Percentiles rank a stretch among this genome's conserved stretches.
Conservation (phyloP, 2,113 vertebrate genomes). For the Equus quagga region DNA sequence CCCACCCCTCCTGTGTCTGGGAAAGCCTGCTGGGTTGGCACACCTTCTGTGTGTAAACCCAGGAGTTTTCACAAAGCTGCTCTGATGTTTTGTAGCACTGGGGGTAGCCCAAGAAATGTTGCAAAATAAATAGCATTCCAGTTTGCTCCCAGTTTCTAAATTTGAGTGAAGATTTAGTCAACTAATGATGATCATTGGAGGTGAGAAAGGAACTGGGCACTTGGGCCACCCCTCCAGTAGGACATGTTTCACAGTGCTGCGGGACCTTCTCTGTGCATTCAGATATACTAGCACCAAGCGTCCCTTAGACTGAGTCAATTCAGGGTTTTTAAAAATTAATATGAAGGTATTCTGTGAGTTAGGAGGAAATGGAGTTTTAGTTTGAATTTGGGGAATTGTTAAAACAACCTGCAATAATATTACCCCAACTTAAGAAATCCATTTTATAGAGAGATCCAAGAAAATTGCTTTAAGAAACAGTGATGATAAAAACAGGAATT, state of each 20-base stretch:
- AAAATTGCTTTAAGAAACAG: slow-evolving; percentile 56
- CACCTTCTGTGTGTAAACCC: slow-evolving; percentile 47
- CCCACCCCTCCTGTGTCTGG: slow-evolving; percentile 29
- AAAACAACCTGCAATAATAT: slow-evolving; percentile 68
- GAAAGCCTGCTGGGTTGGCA: slow-evolving; percentile 46
- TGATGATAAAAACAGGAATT: slow-evolving; percentile 33
- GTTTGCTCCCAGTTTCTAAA: background rate
- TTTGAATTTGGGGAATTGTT: slow-evolving; percentile 59
- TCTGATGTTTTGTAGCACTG: slow-evolving; percentile 20
- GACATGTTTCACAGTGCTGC: background rate
- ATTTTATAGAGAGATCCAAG: slow-evolving; percentile 1
- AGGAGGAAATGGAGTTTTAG: slow-evolving; percentile 49
- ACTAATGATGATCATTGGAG: background rate
- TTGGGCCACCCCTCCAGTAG: background rate
- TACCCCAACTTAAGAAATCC: slow-evolving; percentile 38
- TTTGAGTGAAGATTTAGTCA: background rate
- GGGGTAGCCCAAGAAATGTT: background rate
- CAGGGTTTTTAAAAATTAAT: background rate
- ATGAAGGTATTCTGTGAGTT: slow-evolving; percentile 45
- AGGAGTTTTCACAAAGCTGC: background rate
- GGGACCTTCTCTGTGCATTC: slow-evolving; percentile 13
- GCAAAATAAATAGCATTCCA: slow-evolving; percentile 14
- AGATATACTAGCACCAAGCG: background rate
- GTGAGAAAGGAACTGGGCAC: background rate
- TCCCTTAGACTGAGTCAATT: slow-evolving; percentile 43